These are phyloP conservation scores for Raja brachyura DNA, from an alignment of 2,113 vertebrate genomes.

Conservation along the genomic window DNA sequence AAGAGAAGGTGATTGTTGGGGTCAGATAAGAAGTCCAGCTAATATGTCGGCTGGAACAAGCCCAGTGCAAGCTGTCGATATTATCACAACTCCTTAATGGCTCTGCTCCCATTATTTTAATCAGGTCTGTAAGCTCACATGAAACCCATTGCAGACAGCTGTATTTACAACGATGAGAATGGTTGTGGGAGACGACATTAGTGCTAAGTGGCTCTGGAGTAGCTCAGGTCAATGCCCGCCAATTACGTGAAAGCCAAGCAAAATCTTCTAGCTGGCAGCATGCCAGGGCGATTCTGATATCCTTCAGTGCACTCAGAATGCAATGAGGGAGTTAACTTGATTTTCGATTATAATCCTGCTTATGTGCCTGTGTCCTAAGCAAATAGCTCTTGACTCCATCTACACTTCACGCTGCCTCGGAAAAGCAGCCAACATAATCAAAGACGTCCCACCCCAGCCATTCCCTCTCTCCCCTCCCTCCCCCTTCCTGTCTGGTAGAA, in stretches of 20 bases:
- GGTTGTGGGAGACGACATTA: neutral
- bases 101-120: constrained; percentile 12
- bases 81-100: neutral
- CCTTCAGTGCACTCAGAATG: neutral
- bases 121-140: constrained; percentile 19
- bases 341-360: neutral
- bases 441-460: no score
- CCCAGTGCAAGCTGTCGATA: neutral
- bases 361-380: neutral
- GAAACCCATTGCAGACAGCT: neutral
- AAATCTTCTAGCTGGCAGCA: neutral
- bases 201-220: neutral
- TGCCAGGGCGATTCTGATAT: neutral
- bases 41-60: constrained; percentile 19
- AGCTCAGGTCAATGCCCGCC: constrained; percentile 20
- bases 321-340: neutral
- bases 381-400: neutral
- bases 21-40: constrained; percentile 23
- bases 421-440: no score
- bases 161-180: neutral
- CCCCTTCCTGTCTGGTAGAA: no score
- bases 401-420: no score
- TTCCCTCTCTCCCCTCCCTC: no score
- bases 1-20: neutral
- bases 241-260: constrained; percentile 16